Percentiles rank a stretch among this genome's conserved stretches.
Evolutionary conservation across 1,140 invertebrate genomes (phyloP).

Genomic region (Polypedilum vanderplanki): DNA sequence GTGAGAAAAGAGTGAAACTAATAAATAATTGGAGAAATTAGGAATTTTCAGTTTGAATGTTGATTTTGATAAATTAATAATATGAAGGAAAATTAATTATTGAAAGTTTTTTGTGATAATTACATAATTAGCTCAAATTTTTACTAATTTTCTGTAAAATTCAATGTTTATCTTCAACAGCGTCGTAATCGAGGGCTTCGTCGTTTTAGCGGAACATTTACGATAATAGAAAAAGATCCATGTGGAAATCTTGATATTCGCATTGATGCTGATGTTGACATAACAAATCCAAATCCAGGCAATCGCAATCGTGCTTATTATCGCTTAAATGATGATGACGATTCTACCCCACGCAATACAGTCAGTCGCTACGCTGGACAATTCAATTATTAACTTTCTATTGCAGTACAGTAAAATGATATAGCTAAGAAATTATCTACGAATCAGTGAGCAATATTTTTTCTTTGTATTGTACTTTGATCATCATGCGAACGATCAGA

Average conservation of each 20-base stretch:
- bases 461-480: too few species aligned
- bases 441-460: too few species aligned
- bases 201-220: slow-evolving; percentile 20
- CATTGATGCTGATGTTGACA: slow-evolving; percentile 5
- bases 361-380: not conserved
- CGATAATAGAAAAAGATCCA: not conserved
- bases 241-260: not conserved
- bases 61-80: too few species aligned
- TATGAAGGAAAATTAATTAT: too few species aligned
- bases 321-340: not conserved
- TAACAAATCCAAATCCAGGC: not conserved
- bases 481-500: too few species aligned
- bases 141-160: too few species aligned
- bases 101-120: too few species aligned
- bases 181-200: not conserved
- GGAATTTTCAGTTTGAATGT: too few species aligned
- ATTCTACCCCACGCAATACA: not conserved
- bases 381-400: not conserved
- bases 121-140: too few species aligned
- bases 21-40: too few species aligned
- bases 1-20: too few species aligned
- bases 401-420: not conserved
- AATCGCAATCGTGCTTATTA: not conserved
- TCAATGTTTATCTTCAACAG: not conserved
- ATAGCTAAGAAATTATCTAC: too few species aligned